These are phyloP conservation scores for Heterotis niloticus DNA, from an alignment of 2,113 vertebrate species.

Conservation along the genomic window DNA sequence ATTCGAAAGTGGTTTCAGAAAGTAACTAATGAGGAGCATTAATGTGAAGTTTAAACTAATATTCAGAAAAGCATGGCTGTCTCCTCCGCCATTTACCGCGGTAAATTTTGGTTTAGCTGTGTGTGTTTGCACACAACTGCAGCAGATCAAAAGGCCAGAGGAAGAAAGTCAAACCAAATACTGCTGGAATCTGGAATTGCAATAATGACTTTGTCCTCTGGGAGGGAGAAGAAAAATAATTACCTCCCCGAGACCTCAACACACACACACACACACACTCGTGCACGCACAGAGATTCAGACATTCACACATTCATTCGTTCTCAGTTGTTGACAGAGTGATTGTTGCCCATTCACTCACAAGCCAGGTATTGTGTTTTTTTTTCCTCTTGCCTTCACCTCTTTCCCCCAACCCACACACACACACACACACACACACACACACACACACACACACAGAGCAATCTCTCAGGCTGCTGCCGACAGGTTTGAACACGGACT, in stretches of 20 bases:
- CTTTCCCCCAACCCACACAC: neutral
- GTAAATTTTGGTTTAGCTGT: neutral
- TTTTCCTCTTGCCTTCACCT: too few relatives aligned
- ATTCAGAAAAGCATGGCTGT: too few relatives aligned
- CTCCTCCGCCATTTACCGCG: neutral
- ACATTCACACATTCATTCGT: neutral
- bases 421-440: neutral
- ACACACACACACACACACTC: neutral
- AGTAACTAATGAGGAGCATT: neutral
- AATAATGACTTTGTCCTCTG: conserved; percentile 13
- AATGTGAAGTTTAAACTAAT: neutral
- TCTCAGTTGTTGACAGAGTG: too few relatives aligned
- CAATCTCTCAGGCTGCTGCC: neutral
- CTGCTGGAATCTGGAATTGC: conserved; percentile 17
- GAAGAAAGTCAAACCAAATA: conserved; percentile 12
- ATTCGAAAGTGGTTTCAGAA: neutral
- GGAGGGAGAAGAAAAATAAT: conserved; percentile 18
- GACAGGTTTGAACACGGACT: neutral
- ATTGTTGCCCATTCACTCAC: too few relatives aligned
- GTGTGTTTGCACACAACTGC: neutral
- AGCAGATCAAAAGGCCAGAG: neutral
- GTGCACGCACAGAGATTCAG: neutral
- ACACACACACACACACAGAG: neutral
- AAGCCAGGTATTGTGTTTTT: too few relatives aligned
- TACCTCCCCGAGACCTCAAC: conserved; percentile 5